A percentile compares a stretch with the other conserved stretches of the same genome.
phyloP scores from a whole-genome alignment of 2,888 invertebrate genomes.

The Cephalotes varians region DNA sequence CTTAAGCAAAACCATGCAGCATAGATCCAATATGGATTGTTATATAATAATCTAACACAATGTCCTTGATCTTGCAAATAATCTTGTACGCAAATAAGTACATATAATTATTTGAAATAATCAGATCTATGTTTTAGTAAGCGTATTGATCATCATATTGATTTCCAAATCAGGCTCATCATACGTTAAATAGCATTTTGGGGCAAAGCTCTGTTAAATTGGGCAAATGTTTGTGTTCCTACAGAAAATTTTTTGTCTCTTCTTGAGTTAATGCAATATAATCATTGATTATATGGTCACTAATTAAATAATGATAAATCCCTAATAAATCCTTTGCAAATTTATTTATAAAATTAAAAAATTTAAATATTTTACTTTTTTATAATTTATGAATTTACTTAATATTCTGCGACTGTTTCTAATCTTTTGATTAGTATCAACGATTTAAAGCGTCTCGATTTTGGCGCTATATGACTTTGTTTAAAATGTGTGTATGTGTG shows the following conservation, averaged over 20 bases:
- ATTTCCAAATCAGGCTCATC: constrained; percentile 43
- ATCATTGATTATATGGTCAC: not conserved
- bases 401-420: not conserved
- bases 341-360: constrained; percentile 1
- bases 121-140: not conserved
- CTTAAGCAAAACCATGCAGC: constrained; percentile 69
- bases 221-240: not conserved
- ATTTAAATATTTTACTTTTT: not conserved
- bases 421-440: not conserved
- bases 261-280: not conserved
- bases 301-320: too few species aligned
- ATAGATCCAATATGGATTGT: constrained; percentile 25
- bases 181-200: constrained; percentile 6
- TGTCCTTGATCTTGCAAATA: not conserved
- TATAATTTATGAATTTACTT: not conserved
- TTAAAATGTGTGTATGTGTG: constrained; percentile 54
- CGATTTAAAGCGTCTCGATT: constrained; percentile 28
- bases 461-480: constrained; percentile 64
- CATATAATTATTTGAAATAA: not conserved
- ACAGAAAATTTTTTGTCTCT: not conserved
- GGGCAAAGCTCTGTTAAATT: not conserved
- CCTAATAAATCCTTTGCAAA: not conserved
- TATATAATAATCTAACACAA: constrained; percentile 4
- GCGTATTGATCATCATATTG: constrained; percentile 19
- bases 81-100: not conserved